Evolutionary conservation across 2,888 invertebrate species (phyloP).

Genomic region (Eueremaeus valkanovi): DNA sequence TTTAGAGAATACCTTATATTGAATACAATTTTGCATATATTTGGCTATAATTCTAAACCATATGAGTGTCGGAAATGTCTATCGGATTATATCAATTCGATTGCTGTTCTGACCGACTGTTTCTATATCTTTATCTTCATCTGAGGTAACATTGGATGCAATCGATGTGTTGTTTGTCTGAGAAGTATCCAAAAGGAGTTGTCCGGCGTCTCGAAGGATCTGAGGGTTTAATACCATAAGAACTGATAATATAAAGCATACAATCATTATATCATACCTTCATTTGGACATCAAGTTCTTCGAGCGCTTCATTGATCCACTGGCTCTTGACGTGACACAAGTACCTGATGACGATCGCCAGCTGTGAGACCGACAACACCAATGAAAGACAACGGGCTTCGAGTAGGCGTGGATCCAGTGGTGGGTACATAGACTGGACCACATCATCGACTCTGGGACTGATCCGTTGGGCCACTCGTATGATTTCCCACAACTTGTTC

Average conservation of each 20-base stretch:
- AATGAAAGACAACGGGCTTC: constrained; percentile 61
- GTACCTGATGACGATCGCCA: constrained; percentile 63
- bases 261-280: constrained; percentile 53
- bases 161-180: neutral
- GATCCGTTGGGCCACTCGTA: constrained; percentile 59
- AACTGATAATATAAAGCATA: neutral
- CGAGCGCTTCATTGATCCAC: constrained; percentile 63
- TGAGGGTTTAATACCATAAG: neutral
- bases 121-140: neutral
- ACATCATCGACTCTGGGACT: constrained; percentile 68
- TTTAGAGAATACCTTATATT: too few relatives aligned
- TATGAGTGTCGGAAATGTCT: too few relatives aligned
- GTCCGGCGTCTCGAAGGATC: constrained; percentile 38
- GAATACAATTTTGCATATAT: too few relatives aligned
- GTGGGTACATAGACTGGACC: constrained; percentile 66
- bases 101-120: neutral
- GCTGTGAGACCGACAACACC: constrained; percentile 64
- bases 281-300: constrained; percentile 64
- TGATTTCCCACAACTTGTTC: constrained; percentile 48
- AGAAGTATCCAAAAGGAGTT: constrained; percentile 14
- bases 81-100: neutral
- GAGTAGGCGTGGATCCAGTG: constrained; percentile 63
- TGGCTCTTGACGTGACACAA: constrained; percentile 50
- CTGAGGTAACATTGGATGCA: constrained; percentile 3
- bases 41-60: too few relatives aligned